These are phyloP conservation scores for Carcharodon carcharias DNA, from an alignment of 2,797 vertebrate species.

Conservation along the genomic window DNA sequence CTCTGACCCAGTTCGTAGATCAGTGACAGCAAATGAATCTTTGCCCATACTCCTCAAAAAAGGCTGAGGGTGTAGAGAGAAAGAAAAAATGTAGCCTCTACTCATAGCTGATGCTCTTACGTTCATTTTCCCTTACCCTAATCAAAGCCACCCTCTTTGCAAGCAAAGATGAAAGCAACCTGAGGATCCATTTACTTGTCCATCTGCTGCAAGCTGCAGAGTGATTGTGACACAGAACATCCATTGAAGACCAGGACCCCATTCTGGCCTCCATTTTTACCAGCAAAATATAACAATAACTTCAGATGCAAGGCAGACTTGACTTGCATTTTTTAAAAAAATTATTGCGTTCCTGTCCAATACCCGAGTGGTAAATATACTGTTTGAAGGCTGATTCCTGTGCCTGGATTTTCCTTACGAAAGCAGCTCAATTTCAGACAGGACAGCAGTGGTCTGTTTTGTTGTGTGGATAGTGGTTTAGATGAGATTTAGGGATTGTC, in stretches of 20 bases:
- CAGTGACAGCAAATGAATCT: conserved; percentile 36
- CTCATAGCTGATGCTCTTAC: conserved; percentile 26
- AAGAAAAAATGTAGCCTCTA: conserved; percentile 25
- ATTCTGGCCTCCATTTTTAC: neutral
- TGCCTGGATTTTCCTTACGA: neutral
- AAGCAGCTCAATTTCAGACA: neutral
- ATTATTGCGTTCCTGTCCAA: neutral
- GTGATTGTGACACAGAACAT: conserved; percentile 33
- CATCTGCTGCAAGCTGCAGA: neutral
- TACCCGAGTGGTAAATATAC: neutral
- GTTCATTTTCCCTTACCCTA: conserved; percentile 33
- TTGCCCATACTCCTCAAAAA: conserved; percentile 38
- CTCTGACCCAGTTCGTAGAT: conserved; percentile 42
- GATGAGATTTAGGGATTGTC: too few relatives aligned
- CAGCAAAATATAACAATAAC: neutral
- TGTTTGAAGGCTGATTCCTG: neutral
- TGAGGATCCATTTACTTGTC: neutral
- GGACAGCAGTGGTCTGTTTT: neutral
- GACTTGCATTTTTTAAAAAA: neutral
- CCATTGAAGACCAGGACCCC: neutral
- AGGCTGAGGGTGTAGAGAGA: conserved; percentile 12
- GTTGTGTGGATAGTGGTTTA: too few relatives aligned
- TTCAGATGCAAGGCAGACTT: neutral
- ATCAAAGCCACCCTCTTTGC: conserved; percentile 40
- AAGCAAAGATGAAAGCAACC: conserved; percentile 20